Base-by-base conservation (phyloP, 2,888 invertebrate genomes). In the Metopia argyrocephala region DNA sequence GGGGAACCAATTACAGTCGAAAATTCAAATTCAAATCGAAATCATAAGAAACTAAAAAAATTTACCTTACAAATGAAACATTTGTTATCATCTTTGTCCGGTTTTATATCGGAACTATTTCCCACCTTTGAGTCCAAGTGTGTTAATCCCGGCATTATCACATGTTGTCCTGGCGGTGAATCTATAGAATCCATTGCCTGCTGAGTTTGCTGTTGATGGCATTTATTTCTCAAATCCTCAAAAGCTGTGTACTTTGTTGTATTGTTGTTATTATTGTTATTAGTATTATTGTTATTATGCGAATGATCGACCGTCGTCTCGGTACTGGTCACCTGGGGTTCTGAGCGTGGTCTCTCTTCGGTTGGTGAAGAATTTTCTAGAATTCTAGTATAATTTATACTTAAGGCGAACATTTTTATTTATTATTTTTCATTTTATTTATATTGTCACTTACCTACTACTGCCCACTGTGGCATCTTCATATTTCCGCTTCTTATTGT, bases 21-120 rank as follows among this genome's bases (percentile, higher is more conserved):
- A 38, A 4, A 15, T 20, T 20, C 12, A 50, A 61, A 56, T 28
- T 57, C 15, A 4, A 61, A 74, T 59, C n/a, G 18, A 45, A 78
- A 54, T 62, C 48, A 78, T 65, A 82, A 70, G 79, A 83, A 88
- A 88, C 88, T 85, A 82, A 87, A 86, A n/a, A 86, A 87, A 86
- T 94, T 93, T 91, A 94, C 94, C 93, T 94, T 93, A 91, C 94
- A 95, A 89, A 95, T 94, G 89, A 94, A 92, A 91, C 94, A 95
- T 90, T 94, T 94, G 89, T 93, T 93, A 87, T 91, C 91, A 84
- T 93, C 92, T 75, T 70, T 78, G 87, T 92, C 93, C 84, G 91
- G 89, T 87, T 91, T 89, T 85, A 87, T 87, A 86, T 89, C 89
- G 87, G 89, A 89, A 89, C 89, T 89, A 85, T 89, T 88, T 86